phyloP scores from a whole-genome alignment of 1,140 invertebrate species.

The Penaeus chinensis region DNA sequence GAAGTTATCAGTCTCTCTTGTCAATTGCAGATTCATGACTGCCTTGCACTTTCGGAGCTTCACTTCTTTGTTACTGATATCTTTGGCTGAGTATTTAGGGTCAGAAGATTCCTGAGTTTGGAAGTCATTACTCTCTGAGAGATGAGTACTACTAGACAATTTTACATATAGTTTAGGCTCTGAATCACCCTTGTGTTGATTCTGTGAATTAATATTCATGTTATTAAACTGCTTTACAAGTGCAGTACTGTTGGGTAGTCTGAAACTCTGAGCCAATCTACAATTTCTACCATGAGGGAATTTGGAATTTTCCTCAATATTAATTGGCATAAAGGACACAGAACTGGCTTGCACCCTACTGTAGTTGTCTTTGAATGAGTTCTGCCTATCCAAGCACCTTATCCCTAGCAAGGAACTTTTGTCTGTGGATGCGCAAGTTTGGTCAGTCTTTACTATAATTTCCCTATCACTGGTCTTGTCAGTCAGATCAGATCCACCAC shows the following conservation, averaged over 20 bases:
- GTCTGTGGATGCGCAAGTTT: neutral
- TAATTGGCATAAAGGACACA: too few species aligned
- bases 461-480: neutral
- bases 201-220: neutral
- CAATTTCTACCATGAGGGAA: neutral
- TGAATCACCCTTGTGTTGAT: neutral
- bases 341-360: too few species aligned
- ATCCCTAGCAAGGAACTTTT: too few species aligned
- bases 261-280: conserved; percentile 22
- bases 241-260: neutral
- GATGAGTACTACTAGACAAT: conserved; percentile 22
- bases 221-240: neutral
- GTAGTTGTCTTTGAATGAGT: too few species aligned
- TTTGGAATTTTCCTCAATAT: neutral
- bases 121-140: conserved; percentile 40
- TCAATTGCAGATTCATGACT: too few species aligned
- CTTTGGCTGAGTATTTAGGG: too few species aligned
- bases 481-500: neutral
- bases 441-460: neutral
- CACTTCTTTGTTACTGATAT: too few species aligned
- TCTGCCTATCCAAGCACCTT: too few species aligned
- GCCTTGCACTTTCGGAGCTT: too few species aligned
- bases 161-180: conserved; percentile 31
- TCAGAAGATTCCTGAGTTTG: neutral
- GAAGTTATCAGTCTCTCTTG: too few species aligned